Conservation (phyloP, 2,113 vertebrate species). For the Myotis yumanensis region DNA sequence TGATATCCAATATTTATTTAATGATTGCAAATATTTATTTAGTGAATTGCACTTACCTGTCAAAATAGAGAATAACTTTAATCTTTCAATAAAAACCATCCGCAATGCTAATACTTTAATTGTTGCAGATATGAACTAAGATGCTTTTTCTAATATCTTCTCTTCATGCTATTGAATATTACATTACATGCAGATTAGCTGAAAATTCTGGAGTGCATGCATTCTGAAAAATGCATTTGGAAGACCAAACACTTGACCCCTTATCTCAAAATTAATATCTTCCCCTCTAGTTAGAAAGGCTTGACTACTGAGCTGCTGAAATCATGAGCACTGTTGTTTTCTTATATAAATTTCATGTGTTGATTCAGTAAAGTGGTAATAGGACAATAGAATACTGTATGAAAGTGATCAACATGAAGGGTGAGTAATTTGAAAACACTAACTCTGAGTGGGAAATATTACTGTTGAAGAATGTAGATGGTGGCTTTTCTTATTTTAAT, state of each 20-base stretch:
- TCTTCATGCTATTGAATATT: neutral
- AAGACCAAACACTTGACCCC: neutral
- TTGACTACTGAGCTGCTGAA: neutral
- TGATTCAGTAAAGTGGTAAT: neutral
- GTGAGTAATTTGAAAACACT: constrained; percentile 33
- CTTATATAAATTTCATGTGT: neutral
- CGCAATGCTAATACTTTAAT: neutral
- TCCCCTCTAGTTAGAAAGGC: neutral
- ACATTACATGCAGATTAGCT: neutral
- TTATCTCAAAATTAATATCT: neutral
- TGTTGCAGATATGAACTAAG: constrained; percentile 5
- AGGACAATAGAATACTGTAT: neutral
- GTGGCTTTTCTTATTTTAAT: constrained; percentile 54
- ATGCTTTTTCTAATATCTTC: neutral
- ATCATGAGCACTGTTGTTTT: neutral
- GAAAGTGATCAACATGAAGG: constrained; percentile 41
- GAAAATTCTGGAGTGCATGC: neutral
- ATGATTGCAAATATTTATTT: constrained; percentile 15
- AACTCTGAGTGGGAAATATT: constrained; percentile 15
- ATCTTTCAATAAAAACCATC: neutral
- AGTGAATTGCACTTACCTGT: neutral
- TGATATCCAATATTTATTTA: constrained; percentile 39
- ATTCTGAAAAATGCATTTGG: neutral
- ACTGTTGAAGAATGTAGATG: constrained; percentile 45
- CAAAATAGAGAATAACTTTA: neutral